These are phyloP conservation scores for Calliphora vicina DNA, from an alignment of 1,140 invertebrate genomes.

Conservation along the genomic window DNA sequence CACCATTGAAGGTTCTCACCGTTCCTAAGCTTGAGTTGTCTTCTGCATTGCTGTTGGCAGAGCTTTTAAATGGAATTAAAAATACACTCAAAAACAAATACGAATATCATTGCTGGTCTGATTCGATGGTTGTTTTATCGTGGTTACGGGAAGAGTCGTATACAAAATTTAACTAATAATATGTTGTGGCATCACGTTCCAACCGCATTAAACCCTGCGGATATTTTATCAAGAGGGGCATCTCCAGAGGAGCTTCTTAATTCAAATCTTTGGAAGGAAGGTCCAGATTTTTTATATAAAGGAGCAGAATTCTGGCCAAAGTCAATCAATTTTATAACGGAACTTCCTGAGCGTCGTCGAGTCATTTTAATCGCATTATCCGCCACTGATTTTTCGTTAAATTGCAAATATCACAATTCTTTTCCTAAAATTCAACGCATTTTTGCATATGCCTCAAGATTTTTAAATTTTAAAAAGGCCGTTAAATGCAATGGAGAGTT, in stretches of 20 bases:
- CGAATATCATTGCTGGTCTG: conserved; percentile 46
- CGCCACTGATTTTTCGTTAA: not conserved
- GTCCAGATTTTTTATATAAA: conserved; percentile 46
- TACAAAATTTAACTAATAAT: conserved; percentile 44
- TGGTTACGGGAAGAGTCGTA: conserved; percentile 51
- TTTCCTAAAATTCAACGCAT: conserved; percentile 32
- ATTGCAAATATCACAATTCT: conserved; percentile 29
- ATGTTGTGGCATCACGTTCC: conserved; percentile 52
- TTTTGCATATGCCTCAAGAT: conserved; percentile 24
- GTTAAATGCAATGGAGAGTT: not conserved
- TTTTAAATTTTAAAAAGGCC: not conserved
- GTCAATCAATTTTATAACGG: not conserved
- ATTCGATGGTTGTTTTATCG: conserved; percentile 51
- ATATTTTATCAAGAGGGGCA: conserved; percentile 45
- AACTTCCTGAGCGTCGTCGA: conserved; percentile 45
- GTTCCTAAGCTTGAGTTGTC: conserved; percentile 52
- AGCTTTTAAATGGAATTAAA: conserved; percentile 41
- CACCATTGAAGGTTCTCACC: conserved; percentile 47
- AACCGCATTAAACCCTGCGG: conserved; percentile 53
- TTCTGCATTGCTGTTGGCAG: conserved; percentile 43
- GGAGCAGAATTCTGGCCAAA: conserved; percentile 21
- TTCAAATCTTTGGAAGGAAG: conserved; percentile 53
- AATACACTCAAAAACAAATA: conserved; percentile 16
- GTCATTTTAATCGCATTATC: not conserved
- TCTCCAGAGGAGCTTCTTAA: conserved; percentile 44